Evolutionary conservation across 2,797 vertebrate species (phyloP), one percentile per base, ranked within the genome.

Genomic region (Amphiprion clarkii): DNA sequence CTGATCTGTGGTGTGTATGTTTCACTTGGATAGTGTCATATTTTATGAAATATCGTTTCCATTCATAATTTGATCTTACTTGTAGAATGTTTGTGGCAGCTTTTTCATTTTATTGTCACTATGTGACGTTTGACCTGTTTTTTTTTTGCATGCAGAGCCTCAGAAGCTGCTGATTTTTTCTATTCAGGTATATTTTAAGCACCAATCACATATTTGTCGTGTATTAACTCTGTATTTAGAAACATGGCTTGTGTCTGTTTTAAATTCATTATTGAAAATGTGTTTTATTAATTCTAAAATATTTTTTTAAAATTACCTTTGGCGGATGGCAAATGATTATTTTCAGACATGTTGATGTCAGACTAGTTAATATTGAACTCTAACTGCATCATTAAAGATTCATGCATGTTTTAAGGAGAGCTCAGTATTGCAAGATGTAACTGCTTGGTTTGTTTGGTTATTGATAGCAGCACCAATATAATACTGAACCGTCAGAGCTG

Each of bases 121-220:
- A 23, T 8, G 5, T 70, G 55, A 66, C 48, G 23, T 66, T 66
- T 63, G 51, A 51, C 58, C 21, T 4, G 17, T 6, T 29, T 39
- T 29, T 39, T 48, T 62, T 19, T 68, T n/a, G 36, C 19, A 29
- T 61, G 48, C 57, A 70, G 33, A 31, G 17, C 21, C 21, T 12
- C 9, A 44, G 31, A 49, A 49, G 8, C 19, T 21, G 46, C 19
- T 49, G 46, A 12, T 27, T 27, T 12, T 14, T 25, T 25, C 11
- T 25, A 2, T 27, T 53, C 51, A 53, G 2, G n/a, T 52, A 12
- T 11, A 5, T 51, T 6, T 17, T 9, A 8, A 49, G 5, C 46
- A 9, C 8, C 46, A 2, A 21, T 1, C 19, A 8, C 16, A 42
- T 16, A 27, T 54, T 27, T 19, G 4, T 66, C 54, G 40, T 12